Conservation (phyloP, 2,113 vertebrate species). For the Orientallactaga bullata region DNA sequence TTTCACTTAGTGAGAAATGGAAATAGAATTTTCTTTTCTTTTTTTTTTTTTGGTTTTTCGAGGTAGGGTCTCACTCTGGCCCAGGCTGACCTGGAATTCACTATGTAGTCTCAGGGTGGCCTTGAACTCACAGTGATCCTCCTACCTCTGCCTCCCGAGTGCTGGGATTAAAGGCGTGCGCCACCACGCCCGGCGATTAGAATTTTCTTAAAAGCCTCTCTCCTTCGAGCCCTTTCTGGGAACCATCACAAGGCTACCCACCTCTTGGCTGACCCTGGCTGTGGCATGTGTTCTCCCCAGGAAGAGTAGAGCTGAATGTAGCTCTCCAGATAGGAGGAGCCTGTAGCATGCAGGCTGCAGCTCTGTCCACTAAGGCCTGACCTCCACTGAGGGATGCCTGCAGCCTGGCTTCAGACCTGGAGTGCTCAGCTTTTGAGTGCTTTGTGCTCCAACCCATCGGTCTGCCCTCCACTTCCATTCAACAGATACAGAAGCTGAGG, state of each 20-base stretch:
- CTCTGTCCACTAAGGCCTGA: not conserved
- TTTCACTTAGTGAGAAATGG: slow-evolving; percentile 44
- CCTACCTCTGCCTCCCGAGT: too few relatives aligned
- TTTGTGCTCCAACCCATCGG: not conserved
- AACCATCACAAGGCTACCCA: slow-evolving; percentile 61
- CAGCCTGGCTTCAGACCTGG: not conserved
- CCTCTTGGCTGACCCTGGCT: slow-evolving; percentile 72
- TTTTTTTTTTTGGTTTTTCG: too few relatives aligned
- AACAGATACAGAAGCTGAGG: not conserved
- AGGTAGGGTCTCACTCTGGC: too few relatives aligned
- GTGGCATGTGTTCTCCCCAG: not conserved
- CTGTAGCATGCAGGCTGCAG: not conserved
- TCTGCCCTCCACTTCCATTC: not conserved
- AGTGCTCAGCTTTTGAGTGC: not conserved
- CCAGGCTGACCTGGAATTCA: too few relatives aligned
- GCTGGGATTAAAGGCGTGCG: too few relatives aligned
- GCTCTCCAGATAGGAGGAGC: not conserved
- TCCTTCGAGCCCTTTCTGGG: slow-evolving; percentile 68
- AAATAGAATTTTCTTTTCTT: slow-evolving; percentile 35
- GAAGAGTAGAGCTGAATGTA: not conserved
- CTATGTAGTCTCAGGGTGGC: too few relatives aligned
- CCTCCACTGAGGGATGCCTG: too few relatives aligned
- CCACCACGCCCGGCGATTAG: too few relatives aligned
- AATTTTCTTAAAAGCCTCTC: slow-evolving; percentile 19
- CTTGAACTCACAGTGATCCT: too few relatives aligned